Percentiles rank a stretch among this genome's conserved stretches.
These are phyloP conservation scores for Perodicticus potto DNA, from an alignment of 2,797 vertebrate species.

Conservation along the genomic window DNA sequence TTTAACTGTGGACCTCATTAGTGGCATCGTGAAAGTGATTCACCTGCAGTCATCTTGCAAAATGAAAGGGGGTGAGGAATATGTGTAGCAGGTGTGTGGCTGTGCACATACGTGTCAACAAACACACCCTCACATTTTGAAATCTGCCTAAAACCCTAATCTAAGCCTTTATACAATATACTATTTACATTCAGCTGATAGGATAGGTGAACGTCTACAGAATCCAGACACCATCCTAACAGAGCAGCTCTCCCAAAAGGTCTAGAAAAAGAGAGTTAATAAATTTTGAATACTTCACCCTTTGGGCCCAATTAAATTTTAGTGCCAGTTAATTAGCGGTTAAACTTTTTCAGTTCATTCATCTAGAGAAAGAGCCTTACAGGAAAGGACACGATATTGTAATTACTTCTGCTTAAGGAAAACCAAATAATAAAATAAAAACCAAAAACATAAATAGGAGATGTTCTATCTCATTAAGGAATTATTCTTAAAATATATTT, in stretches of 20 bases:
- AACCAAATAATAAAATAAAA: constrained; percentile 74
- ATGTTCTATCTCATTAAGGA: constrained; percentile 74
- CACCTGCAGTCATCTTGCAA: not conserved
- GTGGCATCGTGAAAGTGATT: not conserved
- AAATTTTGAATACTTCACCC: constrained; percentile 86
- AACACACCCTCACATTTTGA: not conserved
- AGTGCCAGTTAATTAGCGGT: constrained; percentile 86
- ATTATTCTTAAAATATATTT: constrained; percentile 76
- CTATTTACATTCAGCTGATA: not conserved
- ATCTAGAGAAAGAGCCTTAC: constrained; percentile 80
- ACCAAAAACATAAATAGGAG: constrained; percentile 3
- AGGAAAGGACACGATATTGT: constrained; percentile 75
- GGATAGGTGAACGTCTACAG: constrained; percentile 23
- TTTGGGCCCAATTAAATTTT: constrained; percentile 90
- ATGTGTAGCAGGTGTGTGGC: not conserved
- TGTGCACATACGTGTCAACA: not conserved
- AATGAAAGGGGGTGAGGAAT: not conserved
- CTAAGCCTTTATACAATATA: not conserved
- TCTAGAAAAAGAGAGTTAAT: constrained; percentile 86
- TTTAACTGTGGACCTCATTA: not conserved
- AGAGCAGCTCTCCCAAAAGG: constrained; percentile 69
- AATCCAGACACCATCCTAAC: constrained; percentile 72
- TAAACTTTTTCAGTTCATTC: constrained; percentile 86
- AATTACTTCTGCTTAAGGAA: constrained; percentile 69
- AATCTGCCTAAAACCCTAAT: not conserved